Evolutionary conservation across 2,113 vertebrate species (phyloP).

Genomic region (Eurystomus gularis): DNA sequence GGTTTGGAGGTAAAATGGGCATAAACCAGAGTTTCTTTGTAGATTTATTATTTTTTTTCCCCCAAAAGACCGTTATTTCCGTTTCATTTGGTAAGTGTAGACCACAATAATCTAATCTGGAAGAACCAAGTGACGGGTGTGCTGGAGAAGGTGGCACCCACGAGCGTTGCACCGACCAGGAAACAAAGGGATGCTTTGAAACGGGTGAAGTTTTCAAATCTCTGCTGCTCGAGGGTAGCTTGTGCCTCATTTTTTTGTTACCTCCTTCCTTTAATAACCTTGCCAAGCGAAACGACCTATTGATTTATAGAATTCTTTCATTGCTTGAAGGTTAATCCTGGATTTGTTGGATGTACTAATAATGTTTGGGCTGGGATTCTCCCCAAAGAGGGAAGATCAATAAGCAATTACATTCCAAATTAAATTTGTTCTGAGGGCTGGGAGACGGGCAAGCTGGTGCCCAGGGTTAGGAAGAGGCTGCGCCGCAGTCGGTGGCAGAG

Average conservation of each 20-base stretch:
- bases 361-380: not conserved
- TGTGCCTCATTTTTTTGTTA: not conserved
- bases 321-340: not conserved
- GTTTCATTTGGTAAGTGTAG: no score
- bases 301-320: not conserved
- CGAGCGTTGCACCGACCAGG: no score
- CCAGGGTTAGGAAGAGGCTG: not conserved
- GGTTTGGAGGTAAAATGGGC: not conserved
- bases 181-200: no score
- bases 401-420: not conserved
- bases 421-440: not conserved
- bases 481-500: not conserved
- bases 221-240: not conserved
- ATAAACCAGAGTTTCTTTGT: no score
- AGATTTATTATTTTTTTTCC: no score
- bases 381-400: not conserved
- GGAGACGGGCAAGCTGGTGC: not conserved
- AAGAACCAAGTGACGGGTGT: no score
- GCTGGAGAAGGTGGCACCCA: no score
- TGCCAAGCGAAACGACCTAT: not conserved
- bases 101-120: no score
- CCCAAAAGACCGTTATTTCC: no score
- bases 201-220: not conserved
- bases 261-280: not conserved
- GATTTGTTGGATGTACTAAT: not conserved